Conservation (phyloP, 2,797 vertebrate species). For the Argyrosomus regius region DNA sequence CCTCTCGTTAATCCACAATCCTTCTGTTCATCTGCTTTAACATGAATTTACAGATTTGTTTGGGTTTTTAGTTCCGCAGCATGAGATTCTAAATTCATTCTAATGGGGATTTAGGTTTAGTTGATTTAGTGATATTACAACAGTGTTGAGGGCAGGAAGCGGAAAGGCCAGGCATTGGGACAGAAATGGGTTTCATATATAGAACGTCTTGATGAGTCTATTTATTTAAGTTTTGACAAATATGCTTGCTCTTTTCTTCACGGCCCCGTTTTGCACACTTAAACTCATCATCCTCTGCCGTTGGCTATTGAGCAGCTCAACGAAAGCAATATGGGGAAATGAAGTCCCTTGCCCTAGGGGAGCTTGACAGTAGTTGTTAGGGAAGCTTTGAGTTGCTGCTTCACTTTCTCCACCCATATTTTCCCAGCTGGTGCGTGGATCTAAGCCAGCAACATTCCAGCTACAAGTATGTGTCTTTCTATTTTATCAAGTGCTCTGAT, state of each 20-base stretch:
- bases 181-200: slow-evolving; percentile 40
- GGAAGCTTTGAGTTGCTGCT: slow-evolving; percentile 63
- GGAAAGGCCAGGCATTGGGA: slow-evolving; percentile 28
- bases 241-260: slow-evolving; percentile 35
- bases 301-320: slow-evolving; percentile 46
- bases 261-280: slow-evolving; percentile 39
- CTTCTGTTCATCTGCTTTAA: slow-evolving; percentile 83
- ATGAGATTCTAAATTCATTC: slow-evolving; percentile 68
- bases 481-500: slow-evolving; percentile 48
- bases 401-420: slow-evolving; percentile 45
- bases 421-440: slow-evolving; percentile 56
- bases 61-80: slow-evolving; percentile 69
- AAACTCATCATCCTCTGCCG: slow-evolving; percentile 57
- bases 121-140: slow-evolving; percentile 72
- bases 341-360: slow-evolving; percentile 46
- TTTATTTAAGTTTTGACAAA: slow-evolving; percentile 32
- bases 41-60: slow-evolving; percentile 82
- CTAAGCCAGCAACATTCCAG: slow-evolving; percentile 50
- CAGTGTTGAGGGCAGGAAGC: slow-evolving; percentile 50
- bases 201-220: slow-evolving; percentile 33
- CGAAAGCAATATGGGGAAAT: slow-evolving; percentile 57
- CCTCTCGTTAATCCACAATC: slow-evolving; percentile 82
- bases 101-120: slow-evolving; percentile 74
- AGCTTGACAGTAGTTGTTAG: slow-evolving; percentile 62
- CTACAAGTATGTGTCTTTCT: slow-evolving; percentile 54